These are phyloP conservation scores for Cyclophora punctaria DNA, from an alignment of 2,888 invertebrate species.

Conservation along the genomic window DNA sequence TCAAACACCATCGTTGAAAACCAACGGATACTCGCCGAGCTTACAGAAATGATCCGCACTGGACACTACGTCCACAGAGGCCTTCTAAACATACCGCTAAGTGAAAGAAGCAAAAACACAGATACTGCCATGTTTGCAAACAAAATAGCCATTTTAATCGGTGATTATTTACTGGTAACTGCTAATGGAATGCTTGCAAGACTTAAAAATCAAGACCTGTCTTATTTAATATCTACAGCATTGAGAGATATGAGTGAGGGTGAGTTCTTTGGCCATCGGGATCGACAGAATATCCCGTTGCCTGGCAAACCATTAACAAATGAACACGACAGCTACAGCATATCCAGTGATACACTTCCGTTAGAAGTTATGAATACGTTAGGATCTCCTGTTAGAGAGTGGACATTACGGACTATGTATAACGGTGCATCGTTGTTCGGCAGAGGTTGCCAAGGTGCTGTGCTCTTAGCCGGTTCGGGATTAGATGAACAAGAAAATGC, in stretches of 20 bases:
- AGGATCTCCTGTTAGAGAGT: conserved; percentile 79
- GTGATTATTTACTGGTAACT: conserved; percentile 88
- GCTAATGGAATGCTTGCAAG: conserved; percentile 87
- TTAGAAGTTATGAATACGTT: conserved; percentile 48
- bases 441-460: conserved; percentile 86
- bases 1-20: conserved; percentile 71
- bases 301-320: conserved; percentile 73
- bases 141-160: conserved; percentile 89
- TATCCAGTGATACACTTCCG: conserved; percentile 51
- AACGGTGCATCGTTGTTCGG: conserved; percentile 80
- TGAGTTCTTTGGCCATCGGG: conserved; percentile 85
- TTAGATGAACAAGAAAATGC: conserved; percentile 80
- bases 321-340: conserved; percentile 28
- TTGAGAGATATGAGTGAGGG: conserved; percentile 87
- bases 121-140: conserved; percentile 89
- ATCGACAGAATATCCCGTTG: conserved; percentile 82
- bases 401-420: conserved; percentile 82
- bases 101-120: conserved; percentile 67
- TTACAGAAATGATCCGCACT: conserved; percentile 92
- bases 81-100: conserved; percentile 55
- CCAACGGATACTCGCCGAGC: conserved; percentile 74
- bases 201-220: conserved; percentile 81
- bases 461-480: conserved; percentile 82
- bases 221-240: conserved; percentile 87
- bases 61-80: conserved; percentile 87